Conservation (phyloP, 1,140 invertebrate genomes). For the Pentalonia nigronervosa region DNA sequence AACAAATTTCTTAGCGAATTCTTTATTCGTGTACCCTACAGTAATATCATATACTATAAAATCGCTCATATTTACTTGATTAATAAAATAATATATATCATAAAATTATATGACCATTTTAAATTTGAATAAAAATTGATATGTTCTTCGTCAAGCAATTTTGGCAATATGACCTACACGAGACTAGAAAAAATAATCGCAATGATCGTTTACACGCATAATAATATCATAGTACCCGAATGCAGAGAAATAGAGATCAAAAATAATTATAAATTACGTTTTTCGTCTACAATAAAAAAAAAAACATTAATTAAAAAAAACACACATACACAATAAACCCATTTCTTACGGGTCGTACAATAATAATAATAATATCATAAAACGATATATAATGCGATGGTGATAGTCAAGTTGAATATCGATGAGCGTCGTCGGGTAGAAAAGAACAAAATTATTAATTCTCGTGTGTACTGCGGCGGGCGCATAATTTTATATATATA, state of each 20-base stretch:
- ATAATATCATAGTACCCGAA: background rate
- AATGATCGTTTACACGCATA: background rate
- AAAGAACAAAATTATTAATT: constrained; percentile 1
- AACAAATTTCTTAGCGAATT: too few species aligned
- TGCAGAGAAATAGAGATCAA: background rate
- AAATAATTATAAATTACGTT: background rate
- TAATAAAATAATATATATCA: too few species aligned
- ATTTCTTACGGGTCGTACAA: background rate
- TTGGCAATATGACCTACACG: background rate
- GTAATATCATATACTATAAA: too few species aligned
- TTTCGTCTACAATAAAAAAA: too few species aligned
- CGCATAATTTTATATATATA: background rate
- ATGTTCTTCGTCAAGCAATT: background rate
- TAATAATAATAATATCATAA: too few species aligned
- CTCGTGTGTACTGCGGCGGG: too few species aligned
- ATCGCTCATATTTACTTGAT: too few species aligned
- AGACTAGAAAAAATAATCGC: background rate
- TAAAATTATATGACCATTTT: too few species aligned
- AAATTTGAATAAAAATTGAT: background rate
- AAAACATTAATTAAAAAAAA: too few species aligned
- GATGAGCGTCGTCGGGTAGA: background rate
- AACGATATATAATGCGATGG: background rate
- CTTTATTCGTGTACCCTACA: too few species aligned
- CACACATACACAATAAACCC: background rate
- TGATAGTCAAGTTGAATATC: background rate